These are phyloP conservation scores for Cephus pygmeus DNA, from an alignment of 2,888 invertebrate genomes.

Conservation along the genomic window DNA sequence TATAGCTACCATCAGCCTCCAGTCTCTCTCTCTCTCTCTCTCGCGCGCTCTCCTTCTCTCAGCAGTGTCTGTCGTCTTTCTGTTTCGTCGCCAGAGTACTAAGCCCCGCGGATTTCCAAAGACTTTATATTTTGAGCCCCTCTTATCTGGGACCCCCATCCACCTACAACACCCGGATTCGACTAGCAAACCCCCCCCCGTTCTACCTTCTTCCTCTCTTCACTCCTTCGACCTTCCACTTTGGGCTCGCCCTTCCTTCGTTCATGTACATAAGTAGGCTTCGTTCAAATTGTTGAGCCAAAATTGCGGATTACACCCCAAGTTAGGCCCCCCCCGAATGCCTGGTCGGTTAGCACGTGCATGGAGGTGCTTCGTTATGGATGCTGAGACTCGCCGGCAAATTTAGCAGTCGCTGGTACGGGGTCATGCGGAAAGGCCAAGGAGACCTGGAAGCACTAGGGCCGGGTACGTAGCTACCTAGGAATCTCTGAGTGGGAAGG, in stretches of 20 bases:
- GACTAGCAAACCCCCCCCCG: not conserved
- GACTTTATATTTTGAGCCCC: conserved; percentile 43
- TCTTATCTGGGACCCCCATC: conserved; percentile 28
- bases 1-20: conserved; percentile 21
- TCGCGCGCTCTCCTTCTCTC: conserved; percentile 20
- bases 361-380: conserved; percentile 46
- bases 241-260: not conserved
- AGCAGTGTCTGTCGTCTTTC: conserved; percentile 24
- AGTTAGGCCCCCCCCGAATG: not conserved
- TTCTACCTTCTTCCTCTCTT: not conserved
- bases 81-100: conserved; percentile 32
- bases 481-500: conserved; percentile 14
- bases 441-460: conserved; percentile 7
- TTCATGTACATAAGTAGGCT: not conserved
- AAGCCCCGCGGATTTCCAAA: conserved; percentile 40
- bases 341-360: not conserved
- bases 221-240: not conserved
- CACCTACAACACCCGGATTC: not conserved
- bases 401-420: not conserved
- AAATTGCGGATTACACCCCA: not conserved
- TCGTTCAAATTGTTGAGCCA: not conserved
- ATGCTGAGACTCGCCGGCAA: conserved; percentile 28
- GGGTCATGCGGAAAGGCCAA: not conserved
- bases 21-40: conserved; percentile 7
- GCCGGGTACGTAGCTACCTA: not conserved